A percentile compares a stretch with the other conserved stretches of the same genome.
Evolutionary conservation across 2,888 invertebrate genomes (phyloP).

Genomic region (Taphrorychus bicolor): DNA sequence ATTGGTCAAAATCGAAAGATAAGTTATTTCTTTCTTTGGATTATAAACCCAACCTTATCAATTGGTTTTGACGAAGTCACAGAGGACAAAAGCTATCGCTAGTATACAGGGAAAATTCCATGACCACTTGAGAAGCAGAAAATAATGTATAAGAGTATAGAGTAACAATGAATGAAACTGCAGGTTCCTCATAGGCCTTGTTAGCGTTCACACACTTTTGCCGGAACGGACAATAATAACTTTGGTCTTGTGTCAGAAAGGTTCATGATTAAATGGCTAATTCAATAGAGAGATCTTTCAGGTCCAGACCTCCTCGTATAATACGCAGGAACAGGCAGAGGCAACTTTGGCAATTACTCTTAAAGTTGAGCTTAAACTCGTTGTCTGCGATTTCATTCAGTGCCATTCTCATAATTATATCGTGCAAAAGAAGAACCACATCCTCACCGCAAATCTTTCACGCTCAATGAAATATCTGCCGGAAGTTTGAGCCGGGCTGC

Average conservation of each 20-base stretch:
- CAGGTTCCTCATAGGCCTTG: not conserved
- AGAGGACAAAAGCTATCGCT: no score
- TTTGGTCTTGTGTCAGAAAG: not conserved
- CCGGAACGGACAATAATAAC: not conserved
- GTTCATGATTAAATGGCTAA: not conserved
- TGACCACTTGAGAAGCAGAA: no score
- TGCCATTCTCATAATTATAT: conserved; percentile 33
- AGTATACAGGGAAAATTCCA: no score
- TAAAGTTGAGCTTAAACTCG: conserved; percentile 30
- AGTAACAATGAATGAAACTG: no score
- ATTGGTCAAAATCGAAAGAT: no score
- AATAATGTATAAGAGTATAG: no score
- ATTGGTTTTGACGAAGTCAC: no score
- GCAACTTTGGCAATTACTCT: conserved; percentile 32
- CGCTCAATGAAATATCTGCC: conserved; percentile 46
- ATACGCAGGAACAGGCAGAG: conserved; percentile 9
- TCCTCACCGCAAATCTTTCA: conserved; percentile 35
- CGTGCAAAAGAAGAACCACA: conserved; percentile 26
- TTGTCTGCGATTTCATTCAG: conserved; percentile 18
- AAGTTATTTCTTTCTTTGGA: no score
- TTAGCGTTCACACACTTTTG: not conserved
- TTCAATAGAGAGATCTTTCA: not conserved
- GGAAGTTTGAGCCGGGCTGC: conserved; percentile 47
- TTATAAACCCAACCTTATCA: no score
- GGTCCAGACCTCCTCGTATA: not conserved